Base-by-base conservation (phyloP, 2,113 vertebrate genomes). In the Circaetus gallicus region DNA sequence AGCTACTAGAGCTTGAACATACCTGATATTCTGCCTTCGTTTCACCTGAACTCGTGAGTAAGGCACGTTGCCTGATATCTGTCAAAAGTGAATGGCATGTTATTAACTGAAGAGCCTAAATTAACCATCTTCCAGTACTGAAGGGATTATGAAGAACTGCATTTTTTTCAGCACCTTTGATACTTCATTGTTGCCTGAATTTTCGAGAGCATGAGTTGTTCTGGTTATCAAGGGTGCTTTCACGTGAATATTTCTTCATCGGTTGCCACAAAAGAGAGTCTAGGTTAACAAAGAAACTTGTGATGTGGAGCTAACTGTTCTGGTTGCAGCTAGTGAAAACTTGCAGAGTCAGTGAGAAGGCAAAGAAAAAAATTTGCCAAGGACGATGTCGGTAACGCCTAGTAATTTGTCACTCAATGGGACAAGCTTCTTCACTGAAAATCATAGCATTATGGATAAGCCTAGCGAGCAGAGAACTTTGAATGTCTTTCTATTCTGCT, bases 401-500 rank as follows among this genome's bases (percentile, higher is more conserved):
- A 88, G 76, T 84, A 98, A 98, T 95, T 86, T 97, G 72, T 96
- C 97, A 24, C 24, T 95, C 47, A 99, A 99, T 95, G 98, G 96
- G 96, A 99, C 98, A 16, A 97, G 96, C 96, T 92, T 97, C 67
- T 97, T 96, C 47, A 34, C 96, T 58, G 97, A 95, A 94, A 97
- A 95, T 55, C 96, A 80, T n/a, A 97, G 97, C 42, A 25, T 94
- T 53, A 85, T 91, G 86, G 98, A 98, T 80, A 94, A 97, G 62
- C 86, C 95, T 66, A 97, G 93, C 11, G 90, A 93, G 26, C 95
- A 98, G 61, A 97, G 97, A 95, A 97, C 98, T 63, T 97, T 97
- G 43, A 98, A 98, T 62, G 53, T 98, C 66, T 93, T 98, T 85
- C 97, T 99, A 0, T 99, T 99, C 93, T 98, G 98, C 88, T 95